These are phyloP conservation scores for Geotrupes spiniger DNA, from an alignment of 2,888 invertebrate genomes.

Conservation along the genomic window DNA sequence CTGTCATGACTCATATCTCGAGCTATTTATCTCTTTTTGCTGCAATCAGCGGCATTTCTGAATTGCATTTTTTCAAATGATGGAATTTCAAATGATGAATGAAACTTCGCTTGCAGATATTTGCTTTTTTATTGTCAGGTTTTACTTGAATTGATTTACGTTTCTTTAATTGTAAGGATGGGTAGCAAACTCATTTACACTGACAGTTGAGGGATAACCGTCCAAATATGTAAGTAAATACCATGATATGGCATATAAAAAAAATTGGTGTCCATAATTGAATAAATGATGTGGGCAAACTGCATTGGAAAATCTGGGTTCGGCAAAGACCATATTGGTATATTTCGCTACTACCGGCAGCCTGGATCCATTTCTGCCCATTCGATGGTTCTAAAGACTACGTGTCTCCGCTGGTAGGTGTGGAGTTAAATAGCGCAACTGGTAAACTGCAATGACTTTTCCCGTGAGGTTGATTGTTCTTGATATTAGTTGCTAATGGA, in stretches of 20 bases:
- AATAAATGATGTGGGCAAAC: slow-evolving; percentile 42
- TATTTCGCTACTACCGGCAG: slow-evolving; percentile 54
- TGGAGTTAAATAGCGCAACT: slow-evolving; percentile 50
- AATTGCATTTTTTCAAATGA: too few relatives aligned
- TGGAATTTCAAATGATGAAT: too few relatives aligned
- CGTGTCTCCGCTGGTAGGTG: slow-evolving; percentile 62
- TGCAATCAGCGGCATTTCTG: too few relatives aligned
- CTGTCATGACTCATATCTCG: too few relatives aligned
- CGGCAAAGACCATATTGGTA: slow-evolving; percentile 59
- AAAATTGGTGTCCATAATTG: too few relatives aligned
- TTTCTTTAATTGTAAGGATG: slow-evolving; percentile 16
- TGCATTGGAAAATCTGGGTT: slow-evolving; percentile 59
- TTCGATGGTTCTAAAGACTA: slow-evolving; percentile 59
- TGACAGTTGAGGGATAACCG: background rate
- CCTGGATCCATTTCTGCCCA: slow-evolving; percentile 60
- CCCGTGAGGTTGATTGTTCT: too few relatives aligned
- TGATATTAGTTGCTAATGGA: too few relatives aligned
- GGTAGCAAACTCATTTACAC: slow-evolving; percentile 9
- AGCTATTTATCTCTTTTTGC: too few relatives aligned
- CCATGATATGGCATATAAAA: too few relatives aligned
- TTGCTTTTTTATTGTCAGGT: too few relatives aligned
- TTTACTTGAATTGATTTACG: background rate
- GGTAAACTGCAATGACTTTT: slow-evolving; percentile 29
- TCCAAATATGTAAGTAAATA: background rate
- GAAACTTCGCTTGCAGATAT: too few relatives aligned